A percentile compares a stretch with the other conserved stretches of the same genome.
These are phyloP conservation scores for Mobula birostris DNA, from an alignment of 2,113 vertebrate species.

Conservation along the genomic window DNA sequence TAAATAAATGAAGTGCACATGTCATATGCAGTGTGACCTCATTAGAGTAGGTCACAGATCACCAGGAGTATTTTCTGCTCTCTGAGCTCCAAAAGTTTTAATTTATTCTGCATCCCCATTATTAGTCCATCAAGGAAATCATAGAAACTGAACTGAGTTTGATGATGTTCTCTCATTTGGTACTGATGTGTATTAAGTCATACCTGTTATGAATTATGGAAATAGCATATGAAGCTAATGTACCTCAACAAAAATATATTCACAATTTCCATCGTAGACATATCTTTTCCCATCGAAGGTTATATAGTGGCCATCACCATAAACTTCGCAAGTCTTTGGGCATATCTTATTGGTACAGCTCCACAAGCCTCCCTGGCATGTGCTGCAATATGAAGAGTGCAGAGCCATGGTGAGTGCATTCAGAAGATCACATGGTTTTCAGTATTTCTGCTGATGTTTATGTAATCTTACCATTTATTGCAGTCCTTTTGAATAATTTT, in stretches of 20 bases:
- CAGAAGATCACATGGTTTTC: neutral
- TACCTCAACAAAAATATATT: conserved; percentile 55
- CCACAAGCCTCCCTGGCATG: conserved; percentile 51
- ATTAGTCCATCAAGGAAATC: neutral
- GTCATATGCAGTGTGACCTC: neutral
- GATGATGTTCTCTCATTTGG: neutral
- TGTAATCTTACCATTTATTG: conserved; percentile 48
- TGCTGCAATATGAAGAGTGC: conserved; percentile 42
- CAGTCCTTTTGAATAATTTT: conserved; percentile 47
- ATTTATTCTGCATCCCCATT: neutral
- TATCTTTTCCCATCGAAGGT: conserved; percentile 52
- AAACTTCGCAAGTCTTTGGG: conserved; percentile 49
- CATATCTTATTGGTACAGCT: conserved; percentile 49
- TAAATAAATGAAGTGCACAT: neutral
- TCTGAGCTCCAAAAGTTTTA: neutral
- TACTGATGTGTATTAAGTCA: neutral
- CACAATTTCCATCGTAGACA: conserved; percentile 53
- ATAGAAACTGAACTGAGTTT: neutral
- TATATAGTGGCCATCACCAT: conserved; percentile 52
- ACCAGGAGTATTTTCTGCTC: neutral
- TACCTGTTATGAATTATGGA: neutral
- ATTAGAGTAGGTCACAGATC: neutral
- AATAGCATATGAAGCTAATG: conserved; percentile 8
- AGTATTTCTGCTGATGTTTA: neutral
- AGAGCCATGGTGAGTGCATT: neutral